Evolutionary conservation across 1,140 invertebrate species (phyloP).

Genomic region (Telenomus remus): DNA sequence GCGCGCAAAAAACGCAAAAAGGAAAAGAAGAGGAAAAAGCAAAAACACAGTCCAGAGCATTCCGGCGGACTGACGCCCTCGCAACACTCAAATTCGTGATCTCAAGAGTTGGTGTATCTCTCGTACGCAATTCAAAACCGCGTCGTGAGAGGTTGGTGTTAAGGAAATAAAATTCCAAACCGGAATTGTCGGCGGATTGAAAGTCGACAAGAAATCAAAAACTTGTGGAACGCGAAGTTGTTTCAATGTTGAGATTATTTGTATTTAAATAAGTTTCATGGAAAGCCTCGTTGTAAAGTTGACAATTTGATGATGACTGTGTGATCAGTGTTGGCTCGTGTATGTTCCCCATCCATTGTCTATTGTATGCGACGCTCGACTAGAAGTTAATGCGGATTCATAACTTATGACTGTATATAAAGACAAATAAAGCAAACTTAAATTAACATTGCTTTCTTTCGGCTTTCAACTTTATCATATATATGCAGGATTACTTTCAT

Average conservation of each 20-base stretch:
- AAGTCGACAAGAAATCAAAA: background rate
- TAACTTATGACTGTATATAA: slow-evolving; percentile 43
- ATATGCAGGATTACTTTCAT: too few relatives aligned
- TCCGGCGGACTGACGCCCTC: slow-evolving; percentile 82
- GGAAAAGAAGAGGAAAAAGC: slow-evolving; percentile 95
- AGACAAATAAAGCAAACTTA: slow-evolving; percentile 20
- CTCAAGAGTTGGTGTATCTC: slow-evolving; percentile 43
- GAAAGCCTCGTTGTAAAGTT: slow-evolving; percentile 10
- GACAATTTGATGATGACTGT: slow-evolving; percentile 1
- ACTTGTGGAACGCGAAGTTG: background rate
- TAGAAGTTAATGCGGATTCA: slow-evolving; percentile 21
- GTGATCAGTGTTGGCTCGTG: slow-evolving; percentile 3
- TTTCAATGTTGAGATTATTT: slow-evolving; percentile 25
- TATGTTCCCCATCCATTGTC: background rate
- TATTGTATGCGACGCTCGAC: slow-evolving; percentile 15
- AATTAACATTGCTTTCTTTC: background rate
- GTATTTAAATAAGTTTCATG: background rate
- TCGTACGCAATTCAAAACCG: slow-evolving; percentile 17
- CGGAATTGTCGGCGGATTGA: background rate
- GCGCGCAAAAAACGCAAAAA: slow-evolving; percentile 94
- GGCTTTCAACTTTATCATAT: background rate
- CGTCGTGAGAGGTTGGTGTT: slow-evolving; percentile 35
- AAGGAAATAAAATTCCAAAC: background rate
- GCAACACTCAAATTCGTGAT: slow-evolving; percentile 81
- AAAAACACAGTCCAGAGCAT: slow-evolving; percentile 94